Evolutionary conservation across 2,888 invertebrate genomes (phyloP).

Genomic region (Keiferia lycopersicella): DNA sequence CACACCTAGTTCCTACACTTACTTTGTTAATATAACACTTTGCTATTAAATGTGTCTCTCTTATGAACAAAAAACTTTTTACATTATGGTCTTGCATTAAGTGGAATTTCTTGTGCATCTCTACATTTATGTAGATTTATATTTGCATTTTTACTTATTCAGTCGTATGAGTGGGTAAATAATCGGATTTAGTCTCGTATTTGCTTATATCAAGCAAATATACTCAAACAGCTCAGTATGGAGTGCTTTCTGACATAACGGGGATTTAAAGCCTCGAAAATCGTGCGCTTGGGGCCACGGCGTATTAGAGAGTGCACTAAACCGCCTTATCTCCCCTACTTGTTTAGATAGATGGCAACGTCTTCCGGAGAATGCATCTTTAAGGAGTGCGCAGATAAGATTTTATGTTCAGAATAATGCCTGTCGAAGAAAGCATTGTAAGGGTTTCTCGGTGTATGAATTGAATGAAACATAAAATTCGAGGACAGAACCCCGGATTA

Average conservation of each 20-base stretch:
- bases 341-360: slow-evolving; percentile 62
- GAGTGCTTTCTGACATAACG: slow-evolving; percentile 53
- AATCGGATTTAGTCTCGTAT: slow-evolving; percentile 35
- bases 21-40: slow-evolving; percentile 17
- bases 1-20: slow-evolving; percentile 22
- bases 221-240: slow-evolving; percentile 36
- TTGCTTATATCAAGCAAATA: slow-evolving; percentile 33
- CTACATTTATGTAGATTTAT: slow-evolving; percentile 11
- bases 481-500: slow-evolving; percentile 1
- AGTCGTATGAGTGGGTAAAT: slow-evolving; percentile 28
- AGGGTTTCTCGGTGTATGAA: slow-evolving; percentile 35
- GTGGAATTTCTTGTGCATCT: background rate
- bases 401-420: slow-evolving; percentile 64
- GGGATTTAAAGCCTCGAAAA: slow-evolving; percentile 54
- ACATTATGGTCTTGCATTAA: background rate
- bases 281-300: slow-evolving; percentile 48
- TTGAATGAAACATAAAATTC: slow-evolving; percentile 25
- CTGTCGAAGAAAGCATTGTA: slow-evolving; percentile 39
- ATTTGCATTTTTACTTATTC: slow-evolving; percentile 19
- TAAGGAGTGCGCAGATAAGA: slow-evolving; percentile 62
- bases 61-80: slow-evolving; percentile 4
- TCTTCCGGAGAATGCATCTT: slow-evolving; percentile 69
- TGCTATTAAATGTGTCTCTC: background rate
- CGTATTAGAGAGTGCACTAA: slow-evolving; percentile 63
- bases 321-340: slow-evolving; percentile 69